A percentile compares a stretch with the other conserved stretches of the same genome.
These are phyloP conservation scores for Pantherophis guttatus DNA, from an alignment of 2,113 vertebrate genomes.

Conservation along the genomic window DNA sequence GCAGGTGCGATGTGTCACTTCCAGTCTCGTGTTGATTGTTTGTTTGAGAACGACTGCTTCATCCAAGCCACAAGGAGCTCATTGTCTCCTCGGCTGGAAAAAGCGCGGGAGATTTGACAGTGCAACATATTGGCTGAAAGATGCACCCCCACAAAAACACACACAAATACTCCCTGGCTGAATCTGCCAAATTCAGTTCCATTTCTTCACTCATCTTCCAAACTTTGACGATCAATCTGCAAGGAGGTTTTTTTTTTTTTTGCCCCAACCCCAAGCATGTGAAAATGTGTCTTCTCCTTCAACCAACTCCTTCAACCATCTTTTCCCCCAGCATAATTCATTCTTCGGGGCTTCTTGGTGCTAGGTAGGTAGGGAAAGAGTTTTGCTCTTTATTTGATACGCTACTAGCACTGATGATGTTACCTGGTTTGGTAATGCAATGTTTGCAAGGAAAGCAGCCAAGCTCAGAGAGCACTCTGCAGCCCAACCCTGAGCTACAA, in stretches of 20 bases:
- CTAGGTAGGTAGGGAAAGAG: neutral
- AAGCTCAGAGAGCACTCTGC: neutral
- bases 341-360: neutral
- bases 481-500: neutral
- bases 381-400: neutral
- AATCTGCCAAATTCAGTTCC: neutral
- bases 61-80: neutral
- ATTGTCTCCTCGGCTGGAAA: neutral
- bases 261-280: neutral
- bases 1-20: slow-evolving; percentile 22
- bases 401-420: neutral
- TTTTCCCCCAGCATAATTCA: neutral
- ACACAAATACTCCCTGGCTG: neutral
- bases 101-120: neutral
- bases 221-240: neutral
- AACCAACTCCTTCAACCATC: neutral
- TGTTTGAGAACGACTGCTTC: slow-evolving; percentile 1
- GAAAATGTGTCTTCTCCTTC: neutral
- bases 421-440: neutral
- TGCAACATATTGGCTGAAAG: neutral
- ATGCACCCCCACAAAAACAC: neutral
- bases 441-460: neutral
- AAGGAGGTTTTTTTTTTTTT: neutral
- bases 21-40: slow-evolving; percentile 13
- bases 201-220: neutral